Evolutionary conservation across 2,888 invertebrate species (phyloP).

Genomic region (Drosophila multiciliata): DNA sequence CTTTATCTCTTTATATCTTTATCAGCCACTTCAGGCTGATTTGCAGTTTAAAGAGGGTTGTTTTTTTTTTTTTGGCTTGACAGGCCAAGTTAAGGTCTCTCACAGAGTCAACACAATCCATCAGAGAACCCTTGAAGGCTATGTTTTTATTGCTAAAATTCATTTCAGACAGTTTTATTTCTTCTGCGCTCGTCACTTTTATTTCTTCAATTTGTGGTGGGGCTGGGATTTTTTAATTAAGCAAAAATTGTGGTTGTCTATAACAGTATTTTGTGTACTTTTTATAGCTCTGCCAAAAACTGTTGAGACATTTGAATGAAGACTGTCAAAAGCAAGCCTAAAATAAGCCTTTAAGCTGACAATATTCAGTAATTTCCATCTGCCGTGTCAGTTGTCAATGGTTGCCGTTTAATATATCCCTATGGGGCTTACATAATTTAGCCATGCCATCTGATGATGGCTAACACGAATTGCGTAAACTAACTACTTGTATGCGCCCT

Average conservation of each 20-base stretch:
- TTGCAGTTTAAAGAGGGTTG: conserved; percentile 57
- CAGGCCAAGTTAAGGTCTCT: conserved; percentile 26
- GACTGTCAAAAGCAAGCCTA: conserved; percentile 47
- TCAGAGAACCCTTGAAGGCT: conserved; percentile 19
- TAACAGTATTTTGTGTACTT: conserved; percentile 25
- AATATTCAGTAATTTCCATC: conserved; percentile 1
- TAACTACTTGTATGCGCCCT: conserved; percentile 41
- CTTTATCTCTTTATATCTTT: neutral
- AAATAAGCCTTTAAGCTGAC: conserved; percentile 53
- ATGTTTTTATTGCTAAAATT: conserved; percentile 28
- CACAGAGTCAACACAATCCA: conserved; percentile 1
- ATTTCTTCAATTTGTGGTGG: conserved; percentile 16
- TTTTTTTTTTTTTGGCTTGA: conserved; percentile 28
- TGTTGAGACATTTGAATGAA: conserved; percentile 62
- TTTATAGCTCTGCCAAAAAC: conserved; percentile 17
- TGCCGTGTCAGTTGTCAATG: conserved; percentile 30
- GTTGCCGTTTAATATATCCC: conserved; percentile 10
- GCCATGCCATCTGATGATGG: conserved; percentile 16
- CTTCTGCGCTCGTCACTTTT: conserved; percentile 26
- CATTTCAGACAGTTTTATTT: conserved; percentile 32
- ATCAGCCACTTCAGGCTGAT: conserved; percentile 18
- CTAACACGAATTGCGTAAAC: conserved; percentile 22
- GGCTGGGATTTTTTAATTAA: conserved; percentile 54
- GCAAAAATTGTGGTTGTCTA: conserved; percentile 46
- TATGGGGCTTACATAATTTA: conserved; percentile 45